These are phyloP conservation scores for Sandelia bainsii DNA, from an alignment of 2,797 vertebrate genomes.

Conservation along the genomic window DNA sequence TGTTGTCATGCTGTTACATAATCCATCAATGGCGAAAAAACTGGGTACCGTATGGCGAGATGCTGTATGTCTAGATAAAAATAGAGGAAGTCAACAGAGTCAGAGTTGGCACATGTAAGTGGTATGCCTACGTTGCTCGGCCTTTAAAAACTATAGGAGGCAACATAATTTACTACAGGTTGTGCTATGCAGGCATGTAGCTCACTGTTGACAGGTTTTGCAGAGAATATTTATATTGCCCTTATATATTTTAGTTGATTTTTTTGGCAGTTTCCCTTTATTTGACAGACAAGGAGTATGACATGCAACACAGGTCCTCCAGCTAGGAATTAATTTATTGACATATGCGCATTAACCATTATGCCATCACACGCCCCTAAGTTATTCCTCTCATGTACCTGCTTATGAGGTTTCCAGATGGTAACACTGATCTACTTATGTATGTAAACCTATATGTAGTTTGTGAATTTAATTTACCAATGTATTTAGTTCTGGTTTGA, in stretches of 20 bases:
- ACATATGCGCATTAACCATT: neutral
- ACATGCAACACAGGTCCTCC: neutral
- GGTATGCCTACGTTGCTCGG: neutral
- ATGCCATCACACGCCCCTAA: neutral
- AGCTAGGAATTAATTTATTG: no score
- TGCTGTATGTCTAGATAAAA: constrained; percentile 19
- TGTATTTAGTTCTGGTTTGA: neutral
- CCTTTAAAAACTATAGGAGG: constrained; percentile 13
- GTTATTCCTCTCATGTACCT: neutral
- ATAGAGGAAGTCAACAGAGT: constrained; percentile 21
- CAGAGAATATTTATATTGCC: constrained; percentile 4
- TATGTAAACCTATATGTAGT: neutral
- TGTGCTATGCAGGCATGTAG: constrained; percentile 1
- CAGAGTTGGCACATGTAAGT: constrained; percentile 1
- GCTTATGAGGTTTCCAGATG: neutral
- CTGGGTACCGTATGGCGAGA: neutral
- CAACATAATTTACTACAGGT: neutral
- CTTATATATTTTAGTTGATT: neutral
- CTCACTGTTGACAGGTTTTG: neutral
- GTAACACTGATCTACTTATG: neutral
- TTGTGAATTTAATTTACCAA: neutral
- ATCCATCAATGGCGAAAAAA: constrained; percentile 30
- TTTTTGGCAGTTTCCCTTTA: neutral
- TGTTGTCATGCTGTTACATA: constrained; percentile 45
- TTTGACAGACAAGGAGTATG: neutral